These are phyloP conservation scores for Ariolimax columbianus DNA, from an alignment of 2,888 invertebrate genomes.

Conservation along the genomic window DNA sequence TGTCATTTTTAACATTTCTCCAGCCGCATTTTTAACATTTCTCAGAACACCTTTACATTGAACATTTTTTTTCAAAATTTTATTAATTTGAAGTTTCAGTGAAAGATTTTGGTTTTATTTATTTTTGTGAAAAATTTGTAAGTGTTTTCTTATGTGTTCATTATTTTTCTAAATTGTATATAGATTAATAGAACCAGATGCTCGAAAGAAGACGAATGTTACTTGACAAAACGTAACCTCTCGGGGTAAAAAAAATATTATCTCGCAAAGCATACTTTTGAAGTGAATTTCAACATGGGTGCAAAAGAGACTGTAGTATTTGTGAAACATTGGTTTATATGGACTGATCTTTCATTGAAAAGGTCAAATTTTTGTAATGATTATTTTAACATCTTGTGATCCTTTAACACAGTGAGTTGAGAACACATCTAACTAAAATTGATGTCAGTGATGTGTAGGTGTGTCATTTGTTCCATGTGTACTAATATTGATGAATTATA, in stretches of 20 bases:
- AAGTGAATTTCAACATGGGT: background rate
- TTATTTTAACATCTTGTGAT: slow-evolving; percentile 26
- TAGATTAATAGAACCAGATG: too few species aligned
- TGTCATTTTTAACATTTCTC: too few species aligned
- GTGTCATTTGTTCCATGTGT: background rate
- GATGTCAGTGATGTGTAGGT: background rate
- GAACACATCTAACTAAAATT: slow-evolving; percentile 1
- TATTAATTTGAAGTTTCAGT: too few species aligned
- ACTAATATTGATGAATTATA: slow-evolving; percentile 2
- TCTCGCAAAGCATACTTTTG: background rate
- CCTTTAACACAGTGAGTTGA: slow-evolving; percentile 23
- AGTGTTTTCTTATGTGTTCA: too few species aligned
- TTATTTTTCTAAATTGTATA: too few species aligned
- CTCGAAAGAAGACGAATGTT: too few species aligned
- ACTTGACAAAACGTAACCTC: background rate
- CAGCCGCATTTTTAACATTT: too few species aligned
- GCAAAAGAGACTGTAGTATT: background rate
- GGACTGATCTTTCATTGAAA: background rate
- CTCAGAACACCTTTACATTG: too few species aligned
- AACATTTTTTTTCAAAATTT: too few species aligned
- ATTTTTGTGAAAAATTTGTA: too few species aligned
- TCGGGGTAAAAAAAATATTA: background rate
- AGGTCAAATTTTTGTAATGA: slow-evolving; percentile 10
- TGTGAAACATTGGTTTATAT: background rate
- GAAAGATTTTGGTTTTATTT: too few species aligned